Base-by-base conservation (phyloP, 2,113 vertebrate genomes). In the Microtus pennsylvanicus region DNA sequence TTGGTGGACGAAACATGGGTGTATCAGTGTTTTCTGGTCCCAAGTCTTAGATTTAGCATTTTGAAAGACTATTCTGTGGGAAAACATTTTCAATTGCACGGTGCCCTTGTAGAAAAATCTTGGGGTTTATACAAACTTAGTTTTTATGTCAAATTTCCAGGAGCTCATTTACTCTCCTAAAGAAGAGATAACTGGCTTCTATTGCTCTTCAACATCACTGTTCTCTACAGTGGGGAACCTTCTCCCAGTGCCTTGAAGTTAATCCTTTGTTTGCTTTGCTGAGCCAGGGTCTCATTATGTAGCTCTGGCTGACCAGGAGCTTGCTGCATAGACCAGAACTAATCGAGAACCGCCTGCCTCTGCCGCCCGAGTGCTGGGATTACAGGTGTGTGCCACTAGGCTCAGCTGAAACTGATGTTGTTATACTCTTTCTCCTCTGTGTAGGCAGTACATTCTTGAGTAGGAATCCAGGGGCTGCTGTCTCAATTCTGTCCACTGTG, bases 121-220 rank as follows among this genome's bases (percentile, higher is more conserved):
- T 94, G 86, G 67, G 78, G 90, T 91, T 95, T 90, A 86, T 82
- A 86, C 90, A 94, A 97, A 93, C 82, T 87, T 96, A 63, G 70
- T 65, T 96, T 97, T 75, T 88, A 63, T 85, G 95, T 72, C 72
- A 92, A 83, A 93, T 94, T 92, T 96, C 94, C 87, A 42, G 61
- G 75, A 94, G 69, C 30, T 52, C 61, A 50, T 78, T 35, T 81
- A 93, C 30, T 86, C 92, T 19, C 81, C 74, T 67, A 92, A 96
- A 83, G 67, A 93, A 95, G 35, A 95, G 63, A 78, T 87, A 91
- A 90, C 63, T 80, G 78, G n/a, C 78, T 67, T 92, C 55, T 33
- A 58, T 80, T 35, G 67, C 45, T 61, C 82, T 72, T 94, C 77
- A 93, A 95, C 85, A 86, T 80, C 92, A 69, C 89, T 86, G 65